Conservation (phyloP, 2,113 vertebrate genomes). For the Peromyscus maniculatus region DNA sequence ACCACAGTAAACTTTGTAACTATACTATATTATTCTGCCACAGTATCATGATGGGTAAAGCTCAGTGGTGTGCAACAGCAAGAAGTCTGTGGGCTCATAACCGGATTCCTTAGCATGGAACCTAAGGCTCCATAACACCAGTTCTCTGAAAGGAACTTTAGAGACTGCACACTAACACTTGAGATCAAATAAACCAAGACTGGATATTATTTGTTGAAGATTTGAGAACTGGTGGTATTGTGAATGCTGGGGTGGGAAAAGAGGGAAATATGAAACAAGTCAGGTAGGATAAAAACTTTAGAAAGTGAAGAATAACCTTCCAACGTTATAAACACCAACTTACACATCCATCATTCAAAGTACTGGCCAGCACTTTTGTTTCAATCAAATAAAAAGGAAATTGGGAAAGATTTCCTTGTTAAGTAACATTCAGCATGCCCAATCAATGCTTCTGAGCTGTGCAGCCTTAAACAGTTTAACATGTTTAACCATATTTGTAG, state of each 20-base stretch:
- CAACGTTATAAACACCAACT: background rate
- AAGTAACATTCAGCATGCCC: slow-evolving; percentile 72
- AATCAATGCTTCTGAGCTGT: slow-evolving; percentile 72
- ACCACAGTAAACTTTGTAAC: background rate
- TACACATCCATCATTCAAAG: background rate
- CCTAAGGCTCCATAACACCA: slow-evolving; percentile 49
- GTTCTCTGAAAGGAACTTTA: slow-evolving; percentile 65
- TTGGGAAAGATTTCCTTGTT: slow-evolving; percentile 72
- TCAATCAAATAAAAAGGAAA: background rate
- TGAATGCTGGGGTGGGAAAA: background rate
- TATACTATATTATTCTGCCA: background rate
- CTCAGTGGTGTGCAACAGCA: fast-evolving
- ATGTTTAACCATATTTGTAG: slow-evolving; percentile 79
- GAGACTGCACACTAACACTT: slow-evolving; percentile 79
- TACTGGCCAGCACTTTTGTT: background rate
- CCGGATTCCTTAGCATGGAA: background rate
- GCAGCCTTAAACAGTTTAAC: slow-evolving; percentile 67
- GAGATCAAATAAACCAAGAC: slow-evolving; percentile 2
- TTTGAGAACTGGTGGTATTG: background rate
- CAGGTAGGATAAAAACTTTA: background rate
- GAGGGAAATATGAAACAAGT: background rate
- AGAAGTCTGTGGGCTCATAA: background rate
- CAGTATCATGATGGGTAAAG: too few relatives aligned
- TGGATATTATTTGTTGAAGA: background rate
- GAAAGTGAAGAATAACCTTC: background rate